Conservation (phyloP, 2,797 vertebrate species). For the Notolepis coatsorum region DNA sequence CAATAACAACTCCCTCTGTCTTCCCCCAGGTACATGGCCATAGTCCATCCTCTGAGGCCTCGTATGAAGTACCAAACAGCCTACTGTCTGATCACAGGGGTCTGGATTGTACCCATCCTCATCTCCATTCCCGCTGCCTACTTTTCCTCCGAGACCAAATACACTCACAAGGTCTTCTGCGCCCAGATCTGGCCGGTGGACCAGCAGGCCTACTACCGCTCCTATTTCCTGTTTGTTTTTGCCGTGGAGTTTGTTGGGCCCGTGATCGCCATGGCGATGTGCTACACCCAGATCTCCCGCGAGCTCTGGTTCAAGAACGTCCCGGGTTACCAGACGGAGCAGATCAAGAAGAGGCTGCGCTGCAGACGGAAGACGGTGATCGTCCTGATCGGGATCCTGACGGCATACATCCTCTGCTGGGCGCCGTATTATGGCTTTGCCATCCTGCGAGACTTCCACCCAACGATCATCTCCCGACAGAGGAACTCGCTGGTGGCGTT, state of each 20-base stretch:
- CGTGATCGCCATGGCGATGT: constrained; percentile 89
- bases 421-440: constrained; percentile 92
- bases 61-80: constrained; percentile 97
- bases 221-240: constrained; percentile 95
- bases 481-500: constrained; percentile 94
- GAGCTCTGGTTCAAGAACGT: constrained; percentile 98
- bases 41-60: constrained; percentile 94
- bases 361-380: constrained; percentile 92
- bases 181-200: constrained; percentile 97
- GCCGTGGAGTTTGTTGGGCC: constrained; percentile 93
- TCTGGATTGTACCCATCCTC: constrained; percentile 93
- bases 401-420: constrained; percentile 94
- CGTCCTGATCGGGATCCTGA: constrained; percentile 91
- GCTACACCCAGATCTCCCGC: constrained; percentile 89
- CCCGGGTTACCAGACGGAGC: constrained; percentile 94
- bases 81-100: constrained; percentile 86
- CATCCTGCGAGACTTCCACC: constrained; percentile 94
- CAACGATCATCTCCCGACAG: constrained; percentile 89
- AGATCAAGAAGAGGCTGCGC: constrained; percentile 89
- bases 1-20: not conserved
- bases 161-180: constrained; percentile 92
- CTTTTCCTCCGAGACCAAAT: constrained; percentile 89
- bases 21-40: constrained; percentile 91
- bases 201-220: constrained; percentile 91
- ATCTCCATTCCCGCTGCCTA: constrained; percentile 96